A percentile compares a stretch with the other conserved stretches of the same genome.
Conservation (phyloP, 2,888 invertebrate genomes). For the Leptopilina myrica region DNA sequence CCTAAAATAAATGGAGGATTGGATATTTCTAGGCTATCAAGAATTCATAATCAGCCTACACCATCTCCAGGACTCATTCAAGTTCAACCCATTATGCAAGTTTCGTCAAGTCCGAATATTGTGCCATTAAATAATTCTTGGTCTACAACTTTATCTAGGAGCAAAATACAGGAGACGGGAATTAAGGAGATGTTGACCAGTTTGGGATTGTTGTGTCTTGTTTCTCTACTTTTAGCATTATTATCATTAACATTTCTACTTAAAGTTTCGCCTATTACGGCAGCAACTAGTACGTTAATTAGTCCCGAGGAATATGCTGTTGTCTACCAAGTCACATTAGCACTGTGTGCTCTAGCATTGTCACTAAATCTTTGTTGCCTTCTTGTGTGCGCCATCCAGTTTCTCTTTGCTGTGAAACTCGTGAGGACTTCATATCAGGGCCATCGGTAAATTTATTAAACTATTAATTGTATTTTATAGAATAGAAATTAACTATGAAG, state of each 20-base stretch:
- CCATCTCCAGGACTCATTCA: constrained; percentile 73
- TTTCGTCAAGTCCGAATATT: constrained; percentile 71
- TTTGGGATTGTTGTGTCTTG: constrained; percentile 89
- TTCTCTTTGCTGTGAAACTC: constrained; percentile 94
- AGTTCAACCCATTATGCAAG: constrained; percentile 67
- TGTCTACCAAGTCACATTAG: constrained; percentile 94
- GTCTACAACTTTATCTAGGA: constrained; percentile 65
- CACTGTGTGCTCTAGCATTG: constrained; percentile 91
- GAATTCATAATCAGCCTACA: constrained; percentile 69
- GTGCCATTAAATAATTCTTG: constrained; percentile 68
- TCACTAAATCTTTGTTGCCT: constrained; percentile 94
- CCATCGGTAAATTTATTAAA: constrained; percentile 66
- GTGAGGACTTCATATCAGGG: constrained; percentile 87
- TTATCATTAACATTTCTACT: constrained; percentile 90
- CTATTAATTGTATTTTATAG: neutral
- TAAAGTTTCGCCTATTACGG: constrained; percentile 87
- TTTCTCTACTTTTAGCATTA: constrained; percentile 89
- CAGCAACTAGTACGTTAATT: constrained; percentile 78
- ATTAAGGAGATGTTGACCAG: constrained; percentile 90
- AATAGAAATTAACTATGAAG: no score
- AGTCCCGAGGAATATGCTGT: constrained; percentile 89
- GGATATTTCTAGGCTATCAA: constrained; percentile 79
- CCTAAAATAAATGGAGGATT: constrained; percentile 78
- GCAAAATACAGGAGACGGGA: constrained; percentile 78
- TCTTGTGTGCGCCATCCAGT: constrained; percentile 95